Base-by-base conservation (phyloP, 2,888 invertebrate species). In the Apotomis betuletana region DNA sequence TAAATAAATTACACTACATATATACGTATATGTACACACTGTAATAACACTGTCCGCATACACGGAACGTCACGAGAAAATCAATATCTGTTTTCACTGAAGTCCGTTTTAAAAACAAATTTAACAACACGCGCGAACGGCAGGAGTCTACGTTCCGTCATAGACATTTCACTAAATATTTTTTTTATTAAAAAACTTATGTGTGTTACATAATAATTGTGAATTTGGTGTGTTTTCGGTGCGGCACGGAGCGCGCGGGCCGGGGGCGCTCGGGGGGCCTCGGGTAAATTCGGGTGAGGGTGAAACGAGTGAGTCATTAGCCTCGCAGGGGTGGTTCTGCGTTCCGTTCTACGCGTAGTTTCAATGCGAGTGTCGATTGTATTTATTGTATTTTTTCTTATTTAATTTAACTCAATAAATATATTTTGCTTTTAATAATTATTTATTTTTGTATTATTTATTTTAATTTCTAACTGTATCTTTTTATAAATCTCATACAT, bases 1-100 rank as follows among this genome's bases (percentile, higher is more conserved):
- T 79, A 80, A 80, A 79, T 80, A 79, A 75, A 74, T 78, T 76
- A 78, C 80, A 82, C 80, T 83, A 83, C 83, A 82, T 79, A 79
- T 82, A 81, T 86, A 86, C 10, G 51, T 57, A 49, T 72, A 86
- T 59, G 61, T 67, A 57, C 67, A 60, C 70, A 72, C 72, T 68
- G 84, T 86, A 88, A 89, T 86, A 90, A 87, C 87, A 90, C 87
- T 82, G 81, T 86, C 90, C 89, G 89, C 90, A 90, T 87, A 80
- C 81, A 83, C 79, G 76, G 82, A 80, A 90, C 88, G 91, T 90
- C 90, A 90, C 85, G 72, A 76, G 81, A 92, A 92, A 92, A 92
- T 92, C 92, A 86, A 92, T 92, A 92, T 76, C 73, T 74, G 74
- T 77, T 75, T 73, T 78, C 76, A 81, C 85, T 83, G 84, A 76